These are phyloP conservation scores for Vespertilio murinus DNA, from an alignment of 2,797 vertebrate genomes.

Conservation along the genomic window DNA sequence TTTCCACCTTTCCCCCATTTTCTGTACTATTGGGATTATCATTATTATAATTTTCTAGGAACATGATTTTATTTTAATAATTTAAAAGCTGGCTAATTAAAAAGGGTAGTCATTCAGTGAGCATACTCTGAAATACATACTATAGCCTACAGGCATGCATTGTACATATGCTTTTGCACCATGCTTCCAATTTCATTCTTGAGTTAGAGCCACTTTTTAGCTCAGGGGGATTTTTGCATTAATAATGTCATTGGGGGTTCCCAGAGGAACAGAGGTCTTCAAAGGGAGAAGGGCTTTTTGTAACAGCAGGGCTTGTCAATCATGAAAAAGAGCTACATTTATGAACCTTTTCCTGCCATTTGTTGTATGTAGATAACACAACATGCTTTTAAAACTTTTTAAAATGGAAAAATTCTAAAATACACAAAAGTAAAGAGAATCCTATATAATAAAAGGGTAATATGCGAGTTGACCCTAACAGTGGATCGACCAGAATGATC, in stretches of 20 bases:
- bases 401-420: constrained; percentile 9
- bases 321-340: background rate
- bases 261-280: background rate
- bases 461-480: no score
- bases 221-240: background rate
- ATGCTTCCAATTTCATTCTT: constrained; percentile 25
- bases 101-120: constrained; percentile 5
- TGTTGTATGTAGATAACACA: background rate
- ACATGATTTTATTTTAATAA: constrained; percentile 45
- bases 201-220: background rate
- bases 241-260: background rate
- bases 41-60: background rate
- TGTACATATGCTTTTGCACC: background rate
- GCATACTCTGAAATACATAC: background rate
- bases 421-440: constrained; percentile 7
- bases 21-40: background rate
- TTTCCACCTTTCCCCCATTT: background rate
- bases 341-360: background rate
- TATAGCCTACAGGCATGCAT: background rate
- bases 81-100: constrained; percentile 25
- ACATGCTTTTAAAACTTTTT: background rate
- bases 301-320: background rate
- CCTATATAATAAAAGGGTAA: no score
- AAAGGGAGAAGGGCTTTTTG: background rate
- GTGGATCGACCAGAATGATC: no score